phyloP scores from a whole-genome alignment of 2,113 vertebrate genomes.

The Sakesphorus luctuosus region DNA sequence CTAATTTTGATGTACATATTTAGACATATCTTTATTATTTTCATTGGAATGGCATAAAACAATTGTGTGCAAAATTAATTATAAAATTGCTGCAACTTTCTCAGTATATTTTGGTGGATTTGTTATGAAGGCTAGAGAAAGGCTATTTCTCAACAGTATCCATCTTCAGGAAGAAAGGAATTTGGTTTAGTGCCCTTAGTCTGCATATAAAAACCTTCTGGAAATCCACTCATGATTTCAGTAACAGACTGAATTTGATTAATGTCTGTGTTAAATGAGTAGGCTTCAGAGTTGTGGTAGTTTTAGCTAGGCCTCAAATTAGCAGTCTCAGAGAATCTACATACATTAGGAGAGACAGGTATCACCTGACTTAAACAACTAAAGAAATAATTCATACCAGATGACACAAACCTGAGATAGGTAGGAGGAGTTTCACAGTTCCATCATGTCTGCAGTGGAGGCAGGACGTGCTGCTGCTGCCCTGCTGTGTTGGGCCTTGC shows the following conservation, averaged over 20 bases:
- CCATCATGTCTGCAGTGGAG: too few species aligned
- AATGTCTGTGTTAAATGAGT: not conserved
- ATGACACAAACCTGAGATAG: too few species aligned
- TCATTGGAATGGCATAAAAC: not conserved
- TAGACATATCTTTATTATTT: not conserved
- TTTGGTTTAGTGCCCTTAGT: not conserved
- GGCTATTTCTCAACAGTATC: not conserved
- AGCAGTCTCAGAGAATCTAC: too few species aligned
- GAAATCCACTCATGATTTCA: not conserved
- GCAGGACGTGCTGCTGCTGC: too few species aligned
- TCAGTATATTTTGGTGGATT: not conserved
- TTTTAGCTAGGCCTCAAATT: too few species aligned
- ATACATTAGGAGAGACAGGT: too few species aligned
- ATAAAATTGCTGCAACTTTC: not conserved
- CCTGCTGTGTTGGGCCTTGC: too few species aligned
- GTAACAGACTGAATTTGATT: not conserved
- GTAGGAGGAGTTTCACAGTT: too few species aligned
- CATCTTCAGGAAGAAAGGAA: not conserved
- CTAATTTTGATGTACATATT: not conserved
- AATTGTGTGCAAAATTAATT: not conserved
- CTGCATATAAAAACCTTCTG: not conserved
- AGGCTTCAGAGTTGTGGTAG: not conserved
- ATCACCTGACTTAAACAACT: too few species aligned
- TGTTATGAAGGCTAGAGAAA: not conserved
- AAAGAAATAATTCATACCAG: too few species aligned